Conservation (phyloP, 2,113 vertebrate species). For the Podocnemis expansa region DNA sequence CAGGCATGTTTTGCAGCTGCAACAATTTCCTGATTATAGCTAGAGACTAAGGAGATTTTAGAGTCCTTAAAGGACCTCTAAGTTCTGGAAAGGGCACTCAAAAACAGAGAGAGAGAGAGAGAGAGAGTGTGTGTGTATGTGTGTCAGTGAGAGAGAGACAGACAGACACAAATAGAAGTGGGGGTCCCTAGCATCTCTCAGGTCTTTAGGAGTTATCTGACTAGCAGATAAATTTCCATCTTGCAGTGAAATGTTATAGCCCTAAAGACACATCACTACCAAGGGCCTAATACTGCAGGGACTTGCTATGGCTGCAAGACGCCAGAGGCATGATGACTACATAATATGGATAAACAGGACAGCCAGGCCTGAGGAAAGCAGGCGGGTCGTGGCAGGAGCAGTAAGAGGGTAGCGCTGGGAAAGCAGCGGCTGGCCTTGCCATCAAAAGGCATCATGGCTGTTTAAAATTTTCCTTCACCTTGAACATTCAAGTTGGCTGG, state of each 20-base stretch:
- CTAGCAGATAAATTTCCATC: rapidly evolving
- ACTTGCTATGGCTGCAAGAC: conserved; percentile 6
- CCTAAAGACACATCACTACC: neutral
- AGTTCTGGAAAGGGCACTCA: neutral
- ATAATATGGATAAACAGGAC: conserved; percentile 50
- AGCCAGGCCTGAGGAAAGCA: neutral
- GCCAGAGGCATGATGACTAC: neutral
- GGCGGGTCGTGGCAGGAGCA: neutral
- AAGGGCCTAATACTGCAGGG: neutral
- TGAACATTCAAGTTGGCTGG: rapidly evolving
- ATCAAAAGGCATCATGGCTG: neutral
- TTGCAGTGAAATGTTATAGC: neutral
- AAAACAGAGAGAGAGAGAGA: neutral
- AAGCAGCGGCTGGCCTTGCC: conserved; percentile 6
- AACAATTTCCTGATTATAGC: neutral
- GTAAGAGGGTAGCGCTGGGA: rapidly evolving
- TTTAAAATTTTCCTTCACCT: conserved; percentile 4
- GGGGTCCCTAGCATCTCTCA: neutral
- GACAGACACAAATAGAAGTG: neutral
- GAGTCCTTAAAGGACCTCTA: neutral
- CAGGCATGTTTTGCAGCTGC: neutral
- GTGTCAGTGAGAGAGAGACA: neutral
- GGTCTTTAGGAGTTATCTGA: too few species aligned
- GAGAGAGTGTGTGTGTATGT: neutral
- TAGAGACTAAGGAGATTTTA: neutral